phyloP scores from a whole-genome alignment of 1,140 invertebrate species.

The Drosophila athabasca region DNA sequence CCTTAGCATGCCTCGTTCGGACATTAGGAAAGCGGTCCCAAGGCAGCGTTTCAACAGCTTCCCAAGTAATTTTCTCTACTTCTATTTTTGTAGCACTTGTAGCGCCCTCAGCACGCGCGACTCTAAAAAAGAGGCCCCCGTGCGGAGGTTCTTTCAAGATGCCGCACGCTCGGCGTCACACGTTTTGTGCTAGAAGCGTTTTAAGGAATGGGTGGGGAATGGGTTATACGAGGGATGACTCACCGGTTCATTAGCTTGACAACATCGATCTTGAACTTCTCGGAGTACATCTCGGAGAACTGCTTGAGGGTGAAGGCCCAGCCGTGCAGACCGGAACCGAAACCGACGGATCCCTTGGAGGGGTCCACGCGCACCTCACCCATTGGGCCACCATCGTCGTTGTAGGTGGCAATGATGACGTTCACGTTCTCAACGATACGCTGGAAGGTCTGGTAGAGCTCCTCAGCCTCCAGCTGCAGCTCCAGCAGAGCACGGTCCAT shows the following conservation, averaged over 20 bases:
- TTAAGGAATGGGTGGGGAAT: too few species aligned
- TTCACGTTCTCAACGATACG: slow-evolving; percentile 99
- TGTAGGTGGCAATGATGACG: slow-evolving; percentile 99
- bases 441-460: slow-evolving; percentile 99
- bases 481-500: slow-evolving; percentile 99
- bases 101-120: slow-evolving; percentile 65
- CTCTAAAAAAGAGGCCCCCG: slow-evolving; percentile 31
- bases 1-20: slow-evolving; percentile 84
- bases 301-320: slow-evolving; percentile 99
- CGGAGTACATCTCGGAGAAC: slow-evolving; percentile 99
- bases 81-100: slow-evolving; percentile 82
- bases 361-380: slow-evolving; percentile 98
- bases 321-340: slow-evolving; percentile 99
- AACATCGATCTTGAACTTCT: slow-evolving; percentile 99
- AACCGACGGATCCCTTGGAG: slow-evolving; percentile 99
- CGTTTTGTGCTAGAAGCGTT: slow-evolving; percentile 82
- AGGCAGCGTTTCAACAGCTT: slow-evolving; percentile 84
- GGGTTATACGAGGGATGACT: slow-evolving; percentile 63
- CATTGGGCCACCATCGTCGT: slow-evolving; percentile 98
- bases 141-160: slow-evolving; percentile 25
- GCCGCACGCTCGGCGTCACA: slow-evolving; percentile 72
- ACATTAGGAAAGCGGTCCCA: slow-evolving; percentile 87
- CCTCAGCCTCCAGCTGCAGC: slow-evolving; percentile 97
- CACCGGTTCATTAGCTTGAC: slow-evolving; percentile 97
- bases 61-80: slow-evolving; percentile 66